These are phyloP conservation scores for Galaxea fascicularis DNA, from an alignment of 92 coral and sea anemone species.

Conservation along the genomic window DNA sequence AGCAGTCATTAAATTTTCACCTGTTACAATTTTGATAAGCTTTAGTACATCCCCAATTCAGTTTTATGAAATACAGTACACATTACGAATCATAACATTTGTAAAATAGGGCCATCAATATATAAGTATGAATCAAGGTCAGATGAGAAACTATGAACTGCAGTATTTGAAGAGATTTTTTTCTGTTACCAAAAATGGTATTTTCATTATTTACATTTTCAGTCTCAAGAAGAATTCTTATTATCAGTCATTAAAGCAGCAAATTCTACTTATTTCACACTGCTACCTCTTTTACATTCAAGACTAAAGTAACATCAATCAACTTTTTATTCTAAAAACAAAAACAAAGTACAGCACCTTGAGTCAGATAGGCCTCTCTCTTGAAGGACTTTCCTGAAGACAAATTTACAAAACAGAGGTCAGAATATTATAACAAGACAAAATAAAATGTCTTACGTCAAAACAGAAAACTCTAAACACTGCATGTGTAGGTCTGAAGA, in stretches of 20 bases:
- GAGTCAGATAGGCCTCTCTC: conserved; percentile 83
- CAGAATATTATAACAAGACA: neutral
- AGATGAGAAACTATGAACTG: neutral
- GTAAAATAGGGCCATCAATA: neutral
- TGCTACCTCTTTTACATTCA: too few relatives aligned
- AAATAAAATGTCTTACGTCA: neutral
- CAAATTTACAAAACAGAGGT: conserved; percentile 9
- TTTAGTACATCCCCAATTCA: neutral
- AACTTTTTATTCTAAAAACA: neutral
- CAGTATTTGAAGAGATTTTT: neutral
- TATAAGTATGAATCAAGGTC: neutral
- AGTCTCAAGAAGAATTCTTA: neutral
- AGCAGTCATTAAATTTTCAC: neutral
- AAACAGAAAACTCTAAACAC: neutral
- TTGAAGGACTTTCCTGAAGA: conserved; percentile 90
- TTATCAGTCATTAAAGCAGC: neutral
- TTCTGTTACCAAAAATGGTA: neutral
- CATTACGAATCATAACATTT: neutral
- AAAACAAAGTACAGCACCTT: conserved; percentile 57
- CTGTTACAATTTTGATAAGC: neutral
- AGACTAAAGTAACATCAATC: neutral
- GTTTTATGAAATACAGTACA: neutral
- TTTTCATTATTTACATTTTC: conserved; percentile 4
- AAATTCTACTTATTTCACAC: too few relatives aligned
- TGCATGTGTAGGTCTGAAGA: too few relatives aligned